Evolutionary conservation across 2,888 invertebrate species (phyloP), one percentile per base, ranked within the genome.

Genomic region (Luperina nickerlii): DNA sequence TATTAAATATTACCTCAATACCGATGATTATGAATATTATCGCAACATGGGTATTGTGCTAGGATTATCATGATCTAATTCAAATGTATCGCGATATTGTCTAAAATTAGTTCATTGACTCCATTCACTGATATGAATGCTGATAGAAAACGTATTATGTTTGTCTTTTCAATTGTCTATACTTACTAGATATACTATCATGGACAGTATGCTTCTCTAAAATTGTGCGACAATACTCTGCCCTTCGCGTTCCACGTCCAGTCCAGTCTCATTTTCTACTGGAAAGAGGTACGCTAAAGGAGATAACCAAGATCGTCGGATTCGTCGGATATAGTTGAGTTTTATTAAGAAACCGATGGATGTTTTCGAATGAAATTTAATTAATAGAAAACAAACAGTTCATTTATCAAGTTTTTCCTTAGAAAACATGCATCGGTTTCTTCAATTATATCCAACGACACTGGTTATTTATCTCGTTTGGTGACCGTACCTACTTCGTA

Each of bases 11-110:
- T 42, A 20, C 13, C 38, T 20, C 5, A 20, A 38, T 38, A 11
- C 38, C 13, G 54, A 54, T 20, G 45, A 66, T 48, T 27, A 42
- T 68, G 18, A 78, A 76, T 27, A 32, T 32, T 32, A 79, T 78
- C 79, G 13, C 27, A 54, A 63, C 15, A 6, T 51, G 6, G 27
- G 51, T 68, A 42, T 20, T 15, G 42, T 11, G 32, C 15, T 67
- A 60, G 32, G 15, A 57, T 18, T 67, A 57, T 27, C n/a, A 18
- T 45, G 20, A 20, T 77, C 15, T 32, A 32, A 32, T 77, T n/a
- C 18, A 45, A 65, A 65, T 45, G 3, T 32, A 20, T 54, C 45
- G 48, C 18, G 18, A 54, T 77, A 32, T 32, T 65, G 18, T 51
- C 7, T 27, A 66, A n/a, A 45, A 42, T 18, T 42, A 51, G 18